Conservation (phyloP, 2,888 invertebrate genomes). For the Eupithecia pulchellata region DNA sequence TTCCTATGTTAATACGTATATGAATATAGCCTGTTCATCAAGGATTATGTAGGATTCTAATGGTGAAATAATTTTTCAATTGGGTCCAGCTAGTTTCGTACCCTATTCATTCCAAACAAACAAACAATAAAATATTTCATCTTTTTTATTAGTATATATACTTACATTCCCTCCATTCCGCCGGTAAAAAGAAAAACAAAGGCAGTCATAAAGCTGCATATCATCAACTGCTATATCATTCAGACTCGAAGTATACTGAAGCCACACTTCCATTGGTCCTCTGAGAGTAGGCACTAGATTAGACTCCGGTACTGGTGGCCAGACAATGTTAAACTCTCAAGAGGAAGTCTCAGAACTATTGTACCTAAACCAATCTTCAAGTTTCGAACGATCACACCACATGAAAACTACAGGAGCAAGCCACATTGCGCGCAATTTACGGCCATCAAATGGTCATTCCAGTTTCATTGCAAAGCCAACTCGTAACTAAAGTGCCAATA, state of each 20-base stretch:
- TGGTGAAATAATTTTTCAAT: too few species aligned
- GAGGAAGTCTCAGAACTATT: slow-evolving; percentile 5
- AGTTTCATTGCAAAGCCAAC: slow-evolving; percentile 45
- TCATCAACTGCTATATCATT: not conserved
- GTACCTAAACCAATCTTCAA: slow-evolving; percentile 4
- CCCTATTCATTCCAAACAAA: too few species aligned
- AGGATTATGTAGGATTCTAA: too few species aligned
- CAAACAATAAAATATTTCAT: too few species aligned
- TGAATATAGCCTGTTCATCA: too few species aligned
- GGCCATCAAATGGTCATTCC: slow-evolving; percentile 47
- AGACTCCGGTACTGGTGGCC: not conserved
- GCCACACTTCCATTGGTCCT: not conserved
- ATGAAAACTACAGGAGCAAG: not conserved
- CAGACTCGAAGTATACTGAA: too few species aligned
- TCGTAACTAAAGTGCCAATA: slow-evolving; percentile 55
- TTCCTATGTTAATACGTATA: too few species aligned
- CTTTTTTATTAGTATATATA: too few species aligned
- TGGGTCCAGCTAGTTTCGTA: too few species aligned
- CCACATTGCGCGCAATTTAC: slow-evolving; percentile 45
- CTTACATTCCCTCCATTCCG: too few species aligned
- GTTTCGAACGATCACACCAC: not conserved
- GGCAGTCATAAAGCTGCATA: not conserved
- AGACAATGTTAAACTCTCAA: not conserved
- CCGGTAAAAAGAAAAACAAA: not conserved
- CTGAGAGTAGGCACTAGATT: not conserved